A percentile compares a stretch with the other conserved stretches of the same genome.
Evolutionary conservation across 2,797 vertebrate species (phyloP).

Genomic region (Sebastes aleutianus): DNA sequence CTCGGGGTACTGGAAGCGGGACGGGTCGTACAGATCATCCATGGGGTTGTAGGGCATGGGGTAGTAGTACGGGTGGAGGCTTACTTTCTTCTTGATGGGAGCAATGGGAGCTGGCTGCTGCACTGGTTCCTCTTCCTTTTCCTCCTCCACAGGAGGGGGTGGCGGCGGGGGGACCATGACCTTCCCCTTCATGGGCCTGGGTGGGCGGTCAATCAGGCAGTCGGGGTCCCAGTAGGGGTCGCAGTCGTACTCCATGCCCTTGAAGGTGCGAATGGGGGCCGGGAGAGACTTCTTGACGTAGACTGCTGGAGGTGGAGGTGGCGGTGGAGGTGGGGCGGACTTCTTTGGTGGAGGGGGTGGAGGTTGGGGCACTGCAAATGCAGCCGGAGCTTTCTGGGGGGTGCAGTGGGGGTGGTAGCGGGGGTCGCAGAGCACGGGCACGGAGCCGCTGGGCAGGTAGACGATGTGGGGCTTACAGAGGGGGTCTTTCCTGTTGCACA

Average conservation of each 20-base stretch:
- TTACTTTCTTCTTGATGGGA: constrained; percentile 66
- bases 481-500: constrained; percentile 83
- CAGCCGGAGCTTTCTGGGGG: constrained; percentile 62
- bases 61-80: constrained; percentile 54
- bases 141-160: constrained; percentile 47
- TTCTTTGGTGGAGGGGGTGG: constrained; percentile 59
- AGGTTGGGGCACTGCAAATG: constrained; percentile 16
- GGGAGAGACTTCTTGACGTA: constrained; percentile 72
- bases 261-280: constrained; percentile 64
- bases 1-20: constrained; percentile 78
- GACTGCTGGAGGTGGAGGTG: constrained; percentile 55
- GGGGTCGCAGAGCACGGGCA: constrained; percentile 84
- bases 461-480: constrained; percentile 85
- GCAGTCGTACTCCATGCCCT: constrained; percentile 84
- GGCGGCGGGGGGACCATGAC: constrained; percentile 43
- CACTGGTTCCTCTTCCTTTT: constrained; percentile 55
- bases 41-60: constrained; percentile 67
- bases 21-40: constrained; percentile 80
- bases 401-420: constrained; percentile 80
- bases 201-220: constrained; percentile 82
- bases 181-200: constrained; percentile 74
- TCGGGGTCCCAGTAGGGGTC: constrained; percentile 87
- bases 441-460: constrained; percentile 78
- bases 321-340: constrained; percentile 46
- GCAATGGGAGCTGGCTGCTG: constrained; percentile 59